phyloP scores from a whole-genome alignment of 2,888 invertebrate genomes.

The Dione juno region DNA sequence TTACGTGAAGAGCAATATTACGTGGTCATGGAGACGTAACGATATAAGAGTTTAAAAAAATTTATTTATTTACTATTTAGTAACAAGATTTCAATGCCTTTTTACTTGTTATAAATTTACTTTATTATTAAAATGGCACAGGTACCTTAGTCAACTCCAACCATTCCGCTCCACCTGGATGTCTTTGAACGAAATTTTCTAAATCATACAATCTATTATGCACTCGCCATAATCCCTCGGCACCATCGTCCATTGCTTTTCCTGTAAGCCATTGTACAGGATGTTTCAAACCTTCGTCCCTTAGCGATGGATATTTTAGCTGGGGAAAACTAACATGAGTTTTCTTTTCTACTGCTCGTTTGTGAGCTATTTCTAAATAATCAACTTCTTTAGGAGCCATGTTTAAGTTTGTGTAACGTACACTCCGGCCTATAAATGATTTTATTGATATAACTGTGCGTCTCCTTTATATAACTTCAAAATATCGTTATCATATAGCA shows the following conservation, averaged over 20 bases:
- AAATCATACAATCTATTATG: slow-evolving; percentile 92
- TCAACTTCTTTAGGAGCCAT: slow-evolving; percentile 61
- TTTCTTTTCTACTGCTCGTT: slow-evolving; percentile 64
- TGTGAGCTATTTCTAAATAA: slow-evolving; percentile 60
- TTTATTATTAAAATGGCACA: not conserved
- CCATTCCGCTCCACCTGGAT: slow-evolving; percentile 95
- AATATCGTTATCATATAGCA: slow-evolving; percentile 13
- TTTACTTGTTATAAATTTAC: not conserved
- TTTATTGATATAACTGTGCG: not conserved
- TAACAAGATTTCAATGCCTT: no score
- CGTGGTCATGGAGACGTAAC: no score
- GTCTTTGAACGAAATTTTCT: slow-evolving; percentile 88
- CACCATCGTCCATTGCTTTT: slow-evolving; percentile 87
- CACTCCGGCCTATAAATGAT: not conserved
- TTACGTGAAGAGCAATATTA: no score
- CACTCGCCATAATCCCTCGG: slow-evolving; percentile 91
- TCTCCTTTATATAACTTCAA: slow-evolving; percentile 4
- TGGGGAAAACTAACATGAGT: slow-evolving; percentile 81
- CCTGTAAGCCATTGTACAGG: slow-evolving; percentile 85
- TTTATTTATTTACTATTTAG: no score
- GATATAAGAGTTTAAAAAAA: no score
- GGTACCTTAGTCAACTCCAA: slow-evolving; percentile 85
- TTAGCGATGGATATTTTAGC: slow-evolving; percentile 77
- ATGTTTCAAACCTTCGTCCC: slow-evolving; percentile 74
- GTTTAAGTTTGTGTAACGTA: slow-evolving; percentile 20